Evolutionary conservation across 2,113 vertebrate genomes (phyloP).

Genomic region (Symphodus melops): DNA sequence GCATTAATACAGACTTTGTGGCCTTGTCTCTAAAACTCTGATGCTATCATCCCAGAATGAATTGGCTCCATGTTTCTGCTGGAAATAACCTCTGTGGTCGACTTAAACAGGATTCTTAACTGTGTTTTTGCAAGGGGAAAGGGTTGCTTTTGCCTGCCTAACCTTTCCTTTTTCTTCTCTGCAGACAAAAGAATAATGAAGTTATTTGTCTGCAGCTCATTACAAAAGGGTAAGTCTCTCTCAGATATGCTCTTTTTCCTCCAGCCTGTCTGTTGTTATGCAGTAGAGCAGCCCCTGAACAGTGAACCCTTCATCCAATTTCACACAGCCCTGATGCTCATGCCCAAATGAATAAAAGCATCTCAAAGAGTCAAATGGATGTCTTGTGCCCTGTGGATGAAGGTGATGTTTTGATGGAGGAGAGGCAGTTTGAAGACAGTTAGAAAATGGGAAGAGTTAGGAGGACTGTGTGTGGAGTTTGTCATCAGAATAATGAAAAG

Average conservation of each 20-base stretch:
- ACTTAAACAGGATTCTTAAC: constrained; percentile 54
- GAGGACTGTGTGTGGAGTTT: neutral
- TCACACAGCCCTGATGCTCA: constrained; percentile 18
- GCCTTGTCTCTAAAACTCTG: constrained; percentile 38
- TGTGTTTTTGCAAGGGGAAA: constrained; percentile 40
- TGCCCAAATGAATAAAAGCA: constrained; percentile 16
- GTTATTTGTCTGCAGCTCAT: constrained; percentile 66
- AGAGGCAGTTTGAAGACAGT: neutral
- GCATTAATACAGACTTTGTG: constrained; percentile 38
- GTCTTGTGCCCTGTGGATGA: neutral
- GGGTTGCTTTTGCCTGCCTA: constrained; percentile 49
- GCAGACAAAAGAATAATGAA: constrained; percentile 60
- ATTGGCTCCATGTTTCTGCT: constrained; percentile 54
- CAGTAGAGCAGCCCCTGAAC: neutral
- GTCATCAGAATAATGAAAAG: neutral
- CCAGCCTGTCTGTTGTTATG: neutral
- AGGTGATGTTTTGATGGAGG: neutral
- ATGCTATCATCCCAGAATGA: constrained; percentile 68
- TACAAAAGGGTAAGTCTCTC: constrained; percentile 57
- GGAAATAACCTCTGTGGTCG: constrained; percentile 51
- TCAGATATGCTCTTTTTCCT: constrained; percentile 20
- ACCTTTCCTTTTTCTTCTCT: constrained; percentile 27
- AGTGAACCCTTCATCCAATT: constrained; percentile 35
- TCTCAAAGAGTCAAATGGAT: constrained; percentile 12
- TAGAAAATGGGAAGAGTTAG: neutral